phyloP scores from a whole-genome alignment of 2,113 vertebrate genomes.

The Drymodes brunneopygia region DNA sequence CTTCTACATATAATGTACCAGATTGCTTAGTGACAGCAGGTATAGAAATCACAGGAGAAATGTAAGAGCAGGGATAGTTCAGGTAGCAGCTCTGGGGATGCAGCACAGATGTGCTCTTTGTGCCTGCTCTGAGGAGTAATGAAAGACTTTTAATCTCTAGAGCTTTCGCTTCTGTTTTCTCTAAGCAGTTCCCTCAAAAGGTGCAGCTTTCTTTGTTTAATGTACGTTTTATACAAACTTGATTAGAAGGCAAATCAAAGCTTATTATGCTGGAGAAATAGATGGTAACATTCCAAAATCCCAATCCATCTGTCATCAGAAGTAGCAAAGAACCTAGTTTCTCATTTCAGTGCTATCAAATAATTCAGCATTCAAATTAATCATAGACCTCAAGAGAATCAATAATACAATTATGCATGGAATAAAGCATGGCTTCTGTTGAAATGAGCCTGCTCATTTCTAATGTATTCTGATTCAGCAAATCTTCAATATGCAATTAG shows the following conservation, averaged over 20 bases:
- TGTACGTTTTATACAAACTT: neutral
- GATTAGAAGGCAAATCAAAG: neutral
- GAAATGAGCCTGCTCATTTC: neutral
- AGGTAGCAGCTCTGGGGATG: neutral
- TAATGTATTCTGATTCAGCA: neutral
- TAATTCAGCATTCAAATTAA: neutral
- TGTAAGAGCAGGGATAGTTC: neutral
- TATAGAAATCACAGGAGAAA: accelerated
- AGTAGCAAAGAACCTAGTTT: neutral
- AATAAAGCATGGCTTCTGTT: neutral
- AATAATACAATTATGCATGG: neutral
- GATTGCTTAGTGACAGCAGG: neutral
- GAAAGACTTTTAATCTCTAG: neutral
- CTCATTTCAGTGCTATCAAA: neutral
- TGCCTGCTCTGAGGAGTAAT: neutral
- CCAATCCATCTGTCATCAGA: neutral
- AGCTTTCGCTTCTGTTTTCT: neutral
- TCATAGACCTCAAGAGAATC: neutral
- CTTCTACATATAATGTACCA: neutral
- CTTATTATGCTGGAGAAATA: neutral
- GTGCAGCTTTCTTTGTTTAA: neutral
- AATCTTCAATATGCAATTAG: neutral
- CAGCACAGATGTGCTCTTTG: neutral
- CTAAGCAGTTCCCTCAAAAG: neutral
- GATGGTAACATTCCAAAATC: neutral